Conservation (phyloP, 1,140 invertebrate species). For the Caenorhabditis tropicalis region DNA sequence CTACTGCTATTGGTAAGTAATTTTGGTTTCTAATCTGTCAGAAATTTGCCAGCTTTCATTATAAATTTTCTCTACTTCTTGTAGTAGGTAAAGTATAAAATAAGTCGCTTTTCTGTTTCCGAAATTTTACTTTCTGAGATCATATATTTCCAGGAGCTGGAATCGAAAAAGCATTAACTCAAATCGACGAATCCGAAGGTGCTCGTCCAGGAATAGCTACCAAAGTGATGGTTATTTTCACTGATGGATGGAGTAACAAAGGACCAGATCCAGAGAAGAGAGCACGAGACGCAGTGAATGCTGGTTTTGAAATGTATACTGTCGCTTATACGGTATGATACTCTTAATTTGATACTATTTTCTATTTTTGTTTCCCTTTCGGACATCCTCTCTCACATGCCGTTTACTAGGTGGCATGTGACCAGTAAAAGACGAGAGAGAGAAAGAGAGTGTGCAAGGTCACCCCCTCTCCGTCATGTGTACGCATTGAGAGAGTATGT, state of each 20-base stretch:
- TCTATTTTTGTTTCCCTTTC: neutral
- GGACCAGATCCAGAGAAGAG: constrained; percentile 52
- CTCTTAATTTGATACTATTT: neutral
- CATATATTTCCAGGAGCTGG: constrained; percentile 61
- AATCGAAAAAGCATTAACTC: constrained; percentile 64
- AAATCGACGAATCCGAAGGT: constrained; percentile 60
- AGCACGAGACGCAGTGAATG: constrained; percentile 21
- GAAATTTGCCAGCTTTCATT: neutral
- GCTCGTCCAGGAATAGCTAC: constrained; percentile 67
- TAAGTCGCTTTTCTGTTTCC: no score
- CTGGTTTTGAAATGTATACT: constrained; percentile 46
- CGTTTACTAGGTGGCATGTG: neutral
- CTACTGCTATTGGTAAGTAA: constrained; percentile 65
- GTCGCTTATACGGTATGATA: constrained; percentile 49
- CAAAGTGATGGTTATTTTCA: constrained; percentile 62
- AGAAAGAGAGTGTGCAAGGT: neutral
- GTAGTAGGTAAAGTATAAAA: no score
- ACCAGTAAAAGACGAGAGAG: neutral
- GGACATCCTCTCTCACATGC: neutral
- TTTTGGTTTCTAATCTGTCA: neutral
- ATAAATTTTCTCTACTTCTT: no score
- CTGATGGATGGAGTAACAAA: constrained; percentile 69
- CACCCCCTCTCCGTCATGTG: neutral
- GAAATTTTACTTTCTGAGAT: no score
- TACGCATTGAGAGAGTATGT: neutral